These are phyloP conservation scores for Cinclus cinclus DNA, from an alignment of 2,113 vertebrate genomes.

Conservation along the genomic window DNA sequence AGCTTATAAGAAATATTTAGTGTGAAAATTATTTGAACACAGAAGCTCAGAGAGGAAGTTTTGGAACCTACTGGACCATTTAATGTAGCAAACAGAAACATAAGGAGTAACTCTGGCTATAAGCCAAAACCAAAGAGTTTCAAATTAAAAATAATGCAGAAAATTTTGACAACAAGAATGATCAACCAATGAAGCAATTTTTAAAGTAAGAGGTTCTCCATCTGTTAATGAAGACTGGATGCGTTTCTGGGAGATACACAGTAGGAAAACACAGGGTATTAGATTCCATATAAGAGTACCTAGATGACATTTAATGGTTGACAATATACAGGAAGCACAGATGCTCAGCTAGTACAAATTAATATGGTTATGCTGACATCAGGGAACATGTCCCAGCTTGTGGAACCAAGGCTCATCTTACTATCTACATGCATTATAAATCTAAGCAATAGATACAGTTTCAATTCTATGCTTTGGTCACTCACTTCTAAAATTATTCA, in stretches of 20 bases:
- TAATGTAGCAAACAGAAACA: neutral
- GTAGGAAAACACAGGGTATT: neutral
- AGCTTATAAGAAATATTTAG: neutral
- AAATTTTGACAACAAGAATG: neutral
- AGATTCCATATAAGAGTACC: neutral
- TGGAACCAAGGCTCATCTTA: neutral
- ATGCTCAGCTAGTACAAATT: constrained; percentile 1
- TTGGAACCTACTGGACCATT: neutral
- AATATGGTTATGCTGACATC: neutral
- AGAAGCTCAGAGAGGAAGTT: neutral
- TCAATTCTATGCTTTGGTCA: neutral
- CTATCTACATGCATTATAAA: neutral
- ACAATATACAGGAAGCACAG: neutral
- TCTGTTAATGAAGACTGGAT: neutral
- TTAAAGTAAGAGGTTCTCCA: neutral
- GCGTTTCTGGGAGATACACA: neutral
- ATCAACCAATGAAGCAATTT: neutral
- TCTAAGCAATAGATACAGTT: neutral
- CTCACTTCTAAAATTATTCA: neutral
- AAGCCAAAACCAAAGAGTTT: neutral
- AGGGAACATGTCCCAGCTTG: neutral
- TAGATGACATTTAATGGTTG: neutral
- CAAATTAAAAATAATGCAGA: neutral
- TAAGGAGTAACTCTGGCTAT: neutral
- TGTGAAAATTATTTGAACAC: neutral